These are phyloP conservation scores for Tiliacea aurago DNA, from an alignment of 2,888 invertebrate genomes.

Conservation along the genomic window DNA sequence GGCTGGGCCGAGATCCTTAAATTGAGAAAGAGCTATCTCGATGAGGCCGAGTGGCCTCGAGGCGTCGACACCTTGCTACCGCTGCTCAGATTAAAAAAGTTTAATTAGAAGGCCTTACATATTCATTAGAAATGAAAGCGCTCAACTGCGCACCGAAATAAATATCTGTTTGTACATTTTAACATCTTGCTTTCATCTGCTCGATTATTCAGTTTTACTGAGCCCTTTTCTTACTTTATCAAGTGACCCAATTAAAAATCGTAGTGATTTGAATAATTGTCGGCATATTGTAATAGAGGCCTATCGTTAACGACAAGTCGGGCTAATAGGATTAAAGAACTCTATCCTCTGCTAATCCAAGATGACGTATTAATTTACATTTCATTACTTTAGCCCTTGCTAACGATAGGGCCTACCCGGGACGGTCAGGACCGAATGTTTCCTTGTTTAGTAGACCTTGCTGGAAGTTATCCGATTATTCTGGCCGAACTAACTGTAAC, in stretches of 20 bases:
- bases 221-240: conserved; percentile 28
- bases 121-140: conserved; percentile 70
- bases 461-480: conserved; percentile 45
- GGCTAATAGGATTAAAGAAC: conserved; percentile 77
- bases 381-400: conserved; percentile 74
- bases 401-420: conserved; percentile 52
- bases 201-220: conserved; percentile 20
- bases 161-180: conserved; percentile 42
- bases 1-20: conserved; percentile 84
- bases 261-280: conserved; percentile 65
- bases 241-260: conserved; percentile 68
- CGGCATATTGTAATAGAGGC: conserved; percentile 63
- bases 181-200: conserved; percentile 5
- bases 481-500: conserved; percentile 29
- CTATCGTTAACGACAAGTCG: conserved; percentile 75
- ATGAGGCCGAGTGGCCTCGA: conserved; percentile 81
- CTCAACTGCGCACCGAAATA: conserved; percentile 41
- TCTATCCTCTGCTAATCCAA: conserved; percentile 75
- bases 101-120: conserved; percentile 82
- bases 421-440: conserved; percentile 56
- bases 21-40: conserved; percentile 87
- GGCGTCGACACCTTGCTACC: conserved; percentile 82
- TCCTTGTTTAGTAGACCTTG: conserved; percentile 32
- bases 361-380: conserved; percentile 83
- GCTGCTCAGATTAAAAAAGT: conserved; percentile 84